A percentile compares a stretch with the other conserved stretches of the same genome.
These are phyloP conservation scores for Callocephalon fimbriatum DNA, from an alignment of 2,113 vertebrate genomes.

Conservation along the genomic window DNA sequence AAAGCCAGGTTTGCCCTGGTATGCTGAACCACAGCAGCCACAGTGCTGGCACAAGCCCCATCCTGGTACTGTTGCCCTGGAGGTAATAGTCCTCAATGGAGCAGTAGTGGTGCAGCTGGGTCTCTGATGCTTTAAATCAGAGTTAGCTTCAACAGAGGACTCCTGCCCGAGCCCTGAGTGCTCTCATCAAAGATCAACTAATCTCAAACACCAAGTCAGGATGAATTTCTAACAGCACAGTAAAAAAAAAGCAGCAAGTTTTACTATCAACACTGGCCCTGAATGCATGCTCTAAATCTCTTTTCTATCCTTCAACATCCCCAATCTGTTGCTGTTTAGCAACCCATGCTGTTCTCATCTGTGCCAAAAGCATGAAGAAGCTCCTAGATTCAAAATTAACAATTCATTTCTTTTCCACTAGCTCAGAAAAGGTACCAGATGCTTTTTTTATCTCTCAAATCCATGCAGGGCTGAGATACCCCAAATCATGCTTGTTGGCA, in stretches of 20 bases:
- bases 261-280: background rate
- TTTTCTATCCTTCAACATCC: background rate
- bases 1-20: background rate
- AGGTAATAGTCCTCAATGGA: background rate
- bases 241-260: background rate
- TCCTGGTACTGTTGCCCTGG: background rate
- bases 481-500: background rate
- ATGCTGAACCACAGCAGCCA: background rate
- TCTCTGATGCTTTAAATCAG: background rate
- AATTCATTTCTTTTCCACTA: background rate
- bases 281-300: background rate
- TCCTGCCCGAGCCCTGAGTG: background rate
- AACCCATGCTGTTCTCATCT: background rate
- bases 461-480: background rate
- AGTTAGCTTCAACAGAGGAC: background rate
- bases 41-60: background rate
- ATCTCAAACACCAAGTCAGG: background rate
- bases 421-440: background rate
- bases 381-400: background rate
- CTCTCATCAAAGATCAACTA: background rate
- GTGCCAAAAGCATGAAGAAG: background rate
- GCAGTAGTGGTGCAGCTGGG: rapidly evolving
- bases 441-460: background rate
- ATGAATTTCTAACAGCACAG: background rate
- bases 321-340: background rate